Base-by-base conservation (phyloP, 2,113 vertebrate species). In the Chlorodrepanis virens region DNA sequence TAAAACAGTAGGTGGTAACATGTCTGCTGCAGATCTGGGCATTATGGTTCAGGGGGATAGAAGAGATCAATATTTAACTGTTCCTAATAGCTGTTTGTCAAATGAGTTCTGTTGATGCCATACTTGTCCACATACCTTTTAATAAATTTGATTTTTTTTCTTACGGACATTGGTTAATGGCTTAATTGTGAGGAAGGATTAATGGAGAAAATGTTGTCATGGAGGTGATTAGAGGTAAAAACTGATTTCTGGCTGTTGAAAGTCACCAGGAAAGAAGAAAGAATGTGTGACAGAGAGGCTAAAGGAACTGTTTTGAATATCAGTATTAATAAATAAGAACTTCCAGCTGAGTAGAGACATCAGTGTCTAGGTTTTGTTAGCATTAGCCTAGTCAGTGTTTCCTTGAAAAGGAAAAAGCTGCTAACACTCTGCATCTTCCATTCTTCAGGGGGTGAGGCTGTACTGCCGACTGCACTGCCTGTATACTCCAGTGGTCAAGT, bases 401-500 rank as follows among this genome's bases (percentile, higher is more conserved):
- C 45, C 83, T 87, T 68, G 44, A 31, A 80, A 67, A 76, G 25
- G 33, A 39, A 63, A 63, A 92, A 57, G 14, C 15, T 88, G 76
- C 33, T 93, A 63, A 92, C 52, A 13, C 31, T 18, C 2, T 59
- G 14, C 47, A 69, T 97, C 74, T 96, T 93, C 78, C 63, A 93
- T 97, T 90, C 83, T 76, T 23, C 95, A 99, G 99, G 99, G 99
- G 39, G 99, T 99, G 93, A 98, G 99, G 91, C 98, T 99, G 44
- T 99, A 99, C 97, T 99, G 99, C 97, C 99, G 99, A 45, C 98
- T 99, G 12, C 99, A 99, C 97, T 99, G 99, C 97, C 98, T 99
- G 27, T 98, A 99, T 89, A 98, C 97, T 57, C 99, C 99, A 7
- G 98, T 99, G 84, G 98, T 99, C 97, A 99, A 99, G 99, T 99